phyloP scores from a whole-genome alignment of 2,113 vertebrate species.

The Caloenas nicobarica region DNA sequence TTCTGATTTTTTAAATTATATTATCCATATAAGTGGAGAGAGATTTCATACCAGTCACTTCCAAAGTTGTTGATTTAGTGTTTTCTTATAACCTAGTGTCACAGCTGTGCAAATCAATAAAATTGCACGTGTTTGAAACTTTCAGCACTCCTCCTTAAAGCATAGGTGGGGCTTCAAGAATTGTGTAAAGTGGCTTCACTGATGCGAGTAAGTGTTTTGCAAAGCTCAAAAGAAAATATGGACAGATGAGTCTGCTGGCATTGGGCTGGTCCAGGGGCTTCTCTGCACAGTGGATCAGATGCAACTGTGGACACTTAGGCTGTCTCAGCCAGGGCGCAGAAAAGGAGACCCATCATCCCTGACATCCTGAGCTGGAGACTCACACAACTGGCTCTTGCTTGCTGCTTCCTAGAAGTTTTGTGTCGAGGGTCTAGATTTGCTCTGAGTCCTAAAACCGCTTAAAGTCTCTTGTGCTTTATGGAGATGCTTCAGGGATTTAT shows the following conservation, averaged over 20 bases:
- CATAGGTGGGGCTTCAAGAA: background rate
- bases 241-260: background rate
- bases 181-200: background rate
- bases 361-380: too few species aligned
- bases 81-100: background rate
- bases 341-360: background rate
- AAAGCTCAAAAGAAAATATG: background rate
- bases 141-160: background rate
- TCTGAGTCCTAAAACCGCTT: background rate
- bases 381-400: background rate
- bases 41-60: background rate
- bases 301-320: background rate
- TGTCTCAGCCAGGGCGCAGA: background rate
- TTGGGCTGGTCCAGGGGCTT: background rate
- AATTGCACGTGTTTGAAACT: background rate
- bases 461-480: background rate
- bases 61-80: background rate
- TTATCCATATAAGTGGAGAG: background rate
- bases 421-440: background rate
- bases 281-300: background rate
- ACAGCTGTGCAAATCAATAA: background rate
- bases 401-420: background rate
- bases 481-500: background rate
- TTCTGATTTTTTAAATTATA: background rate
- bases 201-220: background rate